phyloP scores from a whole-genome alignment of 2,888 invertebrate genomes.

The Drymonia ruficornis region DNA sequence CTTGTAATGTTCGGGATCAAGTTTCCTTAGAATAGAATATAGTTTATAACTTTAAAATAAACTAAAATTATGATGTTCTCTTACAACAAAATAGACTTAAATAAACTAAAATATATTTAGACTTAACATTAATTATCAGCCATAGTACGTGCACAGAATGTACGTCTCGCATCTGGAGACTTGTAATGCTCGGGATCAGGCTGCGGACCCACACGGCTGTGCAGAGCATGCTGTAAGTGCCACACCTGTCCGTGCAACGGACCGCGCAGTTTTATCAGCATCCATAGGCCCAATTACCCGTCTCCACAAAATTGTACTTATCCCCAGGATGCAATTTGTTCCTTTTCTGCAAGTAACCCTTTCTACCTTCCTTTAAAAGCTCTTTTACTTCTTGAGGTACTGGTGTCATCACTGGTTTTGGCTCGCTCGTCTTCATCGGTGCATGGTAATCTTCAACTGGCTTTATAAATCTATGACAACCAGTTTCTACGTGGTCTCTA shows the following conservation, averaged over 20 bases:
- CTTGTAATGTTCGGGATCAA: too few relatives aligned
- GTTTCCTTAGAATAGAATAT: background rate
- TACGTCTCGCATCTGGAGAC: constrained; percentile 1
- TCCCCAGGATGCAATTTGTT: constrained; percentile 24
- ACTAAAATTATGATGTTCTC: background rate
- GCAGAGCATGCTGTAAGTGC: constrained; percentile 13
- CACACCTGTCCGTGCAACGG: constrained; percentile 16
- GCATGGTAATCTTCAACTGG: constrained; percentile 9
- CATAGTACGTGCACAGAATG: background rate
- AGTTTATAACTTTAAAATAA: too few relatives aligned
- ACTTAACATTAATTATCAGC: background rate
- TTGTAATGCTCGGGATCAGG: constrained; percentile 27
- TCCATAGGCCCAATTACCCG: constrained; percentile 33
- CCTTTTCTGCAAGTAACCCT: constrained; percentile 30
- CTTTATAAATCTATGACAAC: constrained; percentile 14
- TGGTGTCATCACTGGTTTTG: constrained; percentile 12
- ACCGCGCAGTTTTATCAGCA: constrained; percentile 27
- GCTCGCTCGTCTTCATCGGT: background rate
- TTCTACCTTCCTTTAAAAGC: constrained; percentile 18
- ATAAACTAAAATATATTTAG: background rate
- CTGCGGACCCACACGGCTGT: constrained; percentile 21
- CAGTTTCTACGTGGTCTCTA: constrained; percentile 14
- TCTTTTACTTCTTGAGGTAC: constrained; percentile 16
- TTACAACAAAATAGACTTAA: background rate
- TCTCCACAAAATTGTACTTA: constrained; percentile 36